phyloP scores from a whole-genome alignment of 2,113 vertebrate genomes.

The Marmota monax region DNA sequence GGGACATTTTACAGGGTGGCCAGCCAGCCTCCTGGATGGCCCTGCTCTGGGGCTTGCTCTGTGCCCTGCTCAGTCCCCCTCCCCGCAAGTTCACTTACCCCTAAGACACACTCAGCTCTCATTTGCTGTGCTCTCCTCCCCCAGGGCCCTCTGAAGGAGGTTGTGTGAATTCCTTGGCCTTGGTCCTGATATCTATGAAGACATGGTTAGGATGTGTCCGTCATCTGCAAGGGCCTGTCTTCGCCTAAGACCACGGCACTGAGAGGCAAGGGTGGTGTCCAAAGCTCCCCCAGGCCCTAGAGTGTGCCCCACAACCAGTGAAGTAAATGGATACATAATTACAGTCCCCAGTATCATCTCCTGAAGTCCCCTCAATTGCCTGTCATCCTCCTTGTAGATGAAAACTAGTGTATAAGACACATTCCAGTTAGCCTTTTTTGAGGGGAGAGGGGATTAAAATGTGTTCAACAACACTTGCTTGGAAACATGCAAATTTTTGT shows the following conservation, averaged over 20 bases:
- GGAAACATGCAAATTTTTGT: neutral
- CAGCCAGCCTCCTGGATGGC: rapidly evolving
- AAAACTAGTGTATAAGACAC: neutral
- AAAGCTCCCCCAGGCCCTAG: rapidly evolving
- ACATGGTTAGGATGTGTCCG: neutral
- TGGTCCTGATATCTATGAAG: rapidly evolving
- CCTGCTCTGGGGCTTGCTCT: neutral
- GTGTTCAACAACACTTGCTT: neutral
- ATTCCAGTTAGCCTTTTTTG: neutral
- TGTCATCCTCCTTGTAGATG: neutral
- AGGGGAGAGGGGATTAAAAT: neutral
- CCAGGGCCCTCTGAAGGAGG: rapidly evolving
- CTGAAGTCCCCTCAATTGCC: neutral
- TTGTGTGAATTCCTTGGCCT: too few species aligned
- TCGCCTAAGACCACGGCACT: rapidly evolving
- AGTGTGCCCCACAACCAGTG: neutral
- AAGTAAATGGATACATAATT: neutral
- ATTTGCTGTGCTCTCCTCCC: neutral
- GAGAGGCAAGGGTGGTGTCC: neutral
- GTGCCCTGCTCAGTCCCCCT: rapidly evolving
- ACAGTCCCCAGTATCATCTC: neutral
- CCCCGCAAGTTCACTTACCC: neutral
- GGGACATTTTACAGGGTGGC: neutral
- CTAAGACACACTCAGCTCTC: neutral
- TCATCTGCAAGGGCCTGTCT: rapidly evolving